Evolutionary conservation across 2,797 vertebrate species (phyloP).

Genomic region (Gymnothorax reevesii): DNA sequence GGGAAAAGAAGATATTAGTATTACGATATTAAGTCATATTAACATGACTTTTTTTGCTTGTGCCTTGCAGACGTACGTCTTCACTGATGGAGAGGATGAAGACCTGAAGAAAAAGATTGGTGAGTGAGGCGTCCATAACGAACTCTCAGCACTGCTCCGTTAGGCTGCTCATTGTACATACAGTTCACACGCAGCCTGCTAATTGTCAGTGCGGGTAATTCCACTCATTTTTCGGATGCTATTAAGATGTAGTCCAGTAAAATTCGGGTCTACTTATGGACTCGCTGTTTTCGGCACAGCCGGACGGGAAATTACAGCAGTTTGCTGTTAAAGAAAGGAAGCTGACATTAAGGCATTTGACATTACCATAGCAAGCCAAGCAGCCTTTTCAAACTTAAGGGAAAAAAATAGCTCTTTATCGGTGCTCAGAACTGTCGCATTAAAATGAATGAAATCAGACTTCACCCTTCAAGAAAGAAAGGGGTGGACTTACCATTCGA

Average conservation of each 20-base stretch:
- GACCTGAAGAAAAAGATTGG: conserved; percentile 88
- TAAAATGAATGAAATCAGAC: conserved; percentile 25
- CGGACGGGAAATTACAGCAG: conserved; percentile 23
- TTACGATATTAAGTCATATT: no score
- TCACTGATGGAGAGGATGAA: conserved; percentile 94
- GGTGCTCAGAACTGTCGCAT: conserved; percentile 8
- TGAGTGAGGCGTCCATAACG: conserved; percentile 64
- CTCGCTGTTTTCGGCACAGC: not conserved
- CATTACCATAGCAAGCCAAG: conserved; percentile 15
- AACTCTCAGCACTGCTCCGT: not conserved
- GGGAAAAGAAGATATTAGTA: conserved; percentile 1
- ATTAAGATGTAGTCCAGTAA: not conserved
- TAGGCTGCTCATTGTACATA: not conserved
- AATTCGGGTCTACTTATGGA: not conserved
- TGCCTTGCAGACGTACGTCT: conserved; percentile 89
- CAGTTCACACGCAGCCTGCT: no score
- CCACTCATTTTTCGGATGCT: not conserved
- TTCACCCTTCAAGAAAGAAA: not conserved
- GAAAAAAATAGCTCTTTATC: conserved; percentile 19
- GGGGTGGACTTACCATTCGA: conserved; percentile 13
- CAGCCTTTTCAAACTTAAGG: not conserved
- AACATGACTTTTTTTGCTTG: conserved; percentile 42
- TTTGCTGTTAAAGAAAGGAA: conserved; percentile 15
- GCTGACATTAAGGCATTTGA: not conserved
- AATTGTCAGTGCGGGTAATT: not conserved